Conservation (phyloP, 2,888 invertebrate species). For the Malthinus seriepunctatus region DNA sequence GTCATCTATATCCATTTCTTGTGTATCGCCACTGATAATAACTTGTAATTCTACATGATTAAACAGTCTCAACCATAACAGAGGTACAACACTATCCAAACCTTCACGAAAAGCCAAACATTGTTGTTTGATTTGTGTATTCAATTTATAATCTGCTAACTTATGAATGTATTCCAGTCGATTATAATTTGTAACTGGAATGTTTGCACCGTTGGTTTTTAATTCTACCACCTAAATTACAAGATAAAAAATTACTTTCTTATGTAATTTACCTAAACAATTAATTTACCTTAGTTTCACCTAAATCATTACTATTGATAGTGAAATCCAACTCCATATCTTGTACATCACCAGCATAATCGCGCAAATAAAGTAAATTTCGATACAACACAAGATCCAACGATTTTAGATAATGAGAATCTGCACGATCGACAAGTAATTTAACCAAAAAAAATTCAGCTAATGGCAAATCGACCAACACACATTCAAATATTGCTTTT, state of each 20-base stretch:
- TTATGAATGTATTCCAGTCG: constrained; percentile 95
- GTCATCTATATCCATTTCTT: constrained; percentile 92
- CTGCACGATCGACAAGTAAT: constrained; percentile 75
- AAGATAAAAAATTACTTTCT: constrained; percentile 28
- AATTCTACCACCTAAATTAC: constrained; percentile 75
- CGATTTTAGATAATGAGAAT: constrained; percentile 89
- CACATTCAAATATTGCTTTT: constrained; percentile 94
- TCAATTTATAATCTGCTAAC: constrained; percentile 94
- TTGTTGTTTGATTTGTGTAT: constrained; percentile 85
- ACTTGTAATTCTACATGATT: constrained; percentile 92
- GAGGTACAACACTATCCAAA: constrained; percentile 85
- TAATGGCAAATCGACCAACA: constrained; percentile 91
- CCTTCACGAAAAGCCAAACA: constrained; percentile 89
- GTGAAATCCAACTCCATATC: constrained; percentile 94
- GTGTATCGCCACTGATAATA: constrained; percentile 94
- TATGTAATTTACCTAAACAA: background rate
- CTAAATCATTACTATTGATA: constrained; percentile 85
- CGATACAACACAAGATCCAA: constrained; percentile 91
- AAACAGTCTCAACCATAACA: constrained; percentile 95
- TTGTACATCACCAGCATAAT: constrained; percentile 82
- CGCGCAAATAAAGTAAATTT: constrained; percentile 85
- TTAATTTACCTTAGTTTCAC: constrained; percentile 74
- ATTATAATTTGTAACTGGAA: constrained; percentile 89
- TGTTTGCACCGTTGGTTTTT: constrained; percentile 87
- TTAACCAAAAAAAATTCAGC: constrained; percentile 95